These are phyloP conservation scores for Glaucidium brasilianum DNA, from an alignment of 2,113 vertebrate species.

Conservation along the genomic window DNA sequence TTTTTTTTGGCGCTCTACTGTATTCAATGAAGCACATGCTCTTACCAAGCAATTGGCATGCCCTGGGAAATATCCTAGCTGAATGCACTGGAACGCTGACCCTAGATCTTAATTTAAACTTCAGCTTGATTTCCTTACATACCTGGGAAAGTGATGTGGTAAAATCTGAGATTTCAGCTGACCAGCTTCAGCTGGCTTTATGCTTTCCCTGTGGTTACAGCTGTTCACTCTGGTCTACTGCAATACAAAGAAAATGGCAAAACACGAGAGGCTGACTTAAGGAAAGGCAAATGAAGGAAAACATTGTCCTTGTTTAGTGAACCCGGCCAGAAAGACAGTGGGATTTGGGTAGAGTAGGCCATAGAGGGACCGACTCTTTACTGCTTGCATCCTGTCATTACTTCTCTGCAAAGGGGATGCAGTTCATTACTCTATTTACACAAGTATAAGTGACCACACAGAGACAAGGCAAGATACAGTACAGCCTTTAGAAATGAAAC, in stretches of 20 bases:
- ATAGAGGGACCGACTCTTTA: neutral
- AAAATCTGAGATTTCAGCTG: neutral
- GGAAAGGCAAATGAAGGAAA: neutral
- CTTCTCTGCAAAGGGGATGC: neutral
- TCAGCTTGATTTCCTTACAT: neutral
- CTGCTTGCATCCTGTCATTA: neutral
- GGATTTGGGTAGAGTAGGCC: neutral
- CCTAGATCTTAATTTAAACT: neutral
- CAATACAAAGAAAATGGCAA: neutral
- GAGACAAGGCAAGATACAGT: neutral
- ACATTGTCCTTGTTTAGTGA: neutral
- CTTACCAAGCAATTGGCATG: neutral
- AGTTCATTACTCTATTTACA: neutral
- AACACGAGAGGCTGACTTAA: neutral
- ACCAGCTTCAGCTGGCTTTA: neutral
- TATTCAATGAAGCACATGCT: neutral
- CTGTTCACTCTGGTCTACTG: neutral
- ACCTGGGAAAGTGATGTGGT: neutral
- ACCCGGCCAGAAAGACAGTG: neutral
- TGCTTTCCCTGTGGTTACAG: neutral
- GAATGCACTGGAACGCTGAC: neutral
- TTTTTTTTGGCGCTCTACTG: neutral
- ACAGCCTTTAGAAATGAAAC: neutral
- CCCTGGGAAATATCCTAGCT: neutral
- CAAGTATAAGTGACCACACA: constrained; percentile 3